Evolutionary conservation across 2,797 vertebrate genomes (phyloP), one percentile per base, ranked within the genome.

Genomic region (Dendrocincla fuliginosa): DNA sequence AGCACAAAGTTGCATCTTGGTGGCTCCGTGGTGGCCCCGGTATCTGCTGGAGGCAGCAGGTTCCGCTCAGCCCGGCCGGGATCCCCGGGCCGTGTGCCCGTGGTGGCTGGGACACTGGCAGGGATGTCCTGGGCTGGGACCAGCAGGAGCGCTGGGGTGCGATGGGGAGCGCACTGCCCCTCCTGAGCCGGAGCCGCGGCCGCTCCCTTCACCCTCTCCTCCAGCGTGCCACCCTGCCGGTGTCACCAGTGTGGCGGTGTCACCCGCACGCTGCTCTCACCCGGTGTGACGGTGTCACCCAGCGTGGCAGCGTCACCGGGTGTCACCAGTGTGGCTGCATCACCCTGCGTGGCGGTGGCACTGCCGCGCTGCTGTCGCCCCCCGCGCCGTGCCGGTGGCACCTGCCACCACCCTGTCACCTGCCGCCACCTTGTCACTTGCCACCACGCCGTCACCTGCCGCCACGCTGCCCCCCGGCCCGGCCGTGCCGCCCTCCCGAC

Each of bases 1-100:
- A 89, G 96, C 95, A 87, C 24, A 49, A 93, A 96, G 95, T 94
- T 96, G 89, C 91, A 89, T 60, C 87, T 64, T 3, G 60, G 74
- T 17, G n/a, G 83, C 83, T 73, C 59, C 4, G 20, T 4, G 49
- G 69, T 49, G 83, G 64, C 89, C 46, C 22, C 13, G 18, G 81
- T 57, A 20, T 10, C 59, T 35, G 84, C 50, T 7, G 14, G 47
- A 53, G 73, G 73, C 15, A 13, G 56, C 4, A 1, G 76, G 27
- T 42, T 76, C 33, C 0, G 3, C 87, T 65, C 74, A 55, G 70
- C 60, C 52, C 20, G 0, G 49, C 68, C 13, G 24, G 49, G 52
- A 41, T 42, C 9, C 78, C 53, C 79, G 35, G 68, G 50, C 94
- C 35, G 3, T 1, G 88, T 55, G 67, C 65, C 67, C 23, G 8